These are phyloP conservation scores for Melitaea athalia DNA, from an alignment of 2,888 invertebrate species.

Conservation along the genomic window DNA sequence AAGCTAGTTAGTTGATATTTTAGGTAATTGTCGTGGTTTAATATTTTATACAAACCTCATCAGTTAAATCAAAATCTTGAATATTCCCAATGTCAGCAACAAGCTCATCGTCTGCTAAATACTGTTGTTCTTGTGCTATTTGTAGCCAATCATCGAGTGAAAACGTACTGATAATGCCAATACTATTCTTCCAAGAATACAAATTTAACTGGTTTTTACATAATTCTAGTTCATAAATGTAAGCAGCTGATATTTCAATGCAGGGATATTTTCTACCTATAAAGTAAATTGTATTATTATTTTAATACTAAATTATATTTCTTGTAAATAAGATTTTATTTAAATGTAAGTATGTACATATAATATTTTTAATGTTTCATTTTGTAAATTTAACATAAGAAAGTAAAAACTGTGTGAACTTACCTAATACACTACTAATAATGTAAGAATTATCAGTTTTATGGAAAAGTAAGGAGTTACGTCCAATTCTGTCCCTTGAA, in stretches of 20 bases:
- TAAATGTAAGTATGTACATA: too few relatives aligned
- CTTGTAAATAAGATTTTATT: too few relatives aligned
- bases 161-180: slow-evolving; percentile 48
- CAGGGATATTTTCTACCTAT: slow-evolving; percentile 68
- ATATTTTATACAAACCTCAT: slow-evolving; percentile 48
- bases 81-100: slow-evolving; percentile 46
- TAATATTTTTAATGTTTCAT: too few relatives aligned
- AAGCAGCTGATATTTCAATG: slow-evolving; percentile 85
- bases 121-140: slow-evolving; percentile 57
- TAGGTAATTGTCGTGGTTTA: too few relatives aligned
- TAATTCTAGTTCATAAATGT: slow-evolving; percentile 81
- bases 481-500: slow-evolving; percentile 91
- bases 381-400: background rate
- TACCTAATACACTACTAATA: slow-evolving; percentile 81
- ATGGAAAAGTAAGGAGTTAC: slow-evolving; percentile 90
- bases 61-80: slow-evolving; percentile 39
- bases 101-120: slow-evolving; percentile 64
- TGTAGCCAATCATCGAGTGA: slow-evolving; percentile 57
- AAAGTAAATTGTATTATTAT: slow-evolving; percentile 20
- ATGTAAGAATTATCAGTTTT: slow-evolving; percentile 62
- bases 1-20: too few relatives aligned
- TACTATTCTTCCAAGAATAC: slow-evolving; percentile 57
- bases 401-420: slow-evolving; percentile 22
- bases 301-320: too few relatives aligned
- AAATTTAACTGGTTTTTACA: slow-evolving; percentile 52